Conservation (phyloP, 35 echinoderm and acorn worm genomes). For the Heliocidaris tuberculata region DNA sequence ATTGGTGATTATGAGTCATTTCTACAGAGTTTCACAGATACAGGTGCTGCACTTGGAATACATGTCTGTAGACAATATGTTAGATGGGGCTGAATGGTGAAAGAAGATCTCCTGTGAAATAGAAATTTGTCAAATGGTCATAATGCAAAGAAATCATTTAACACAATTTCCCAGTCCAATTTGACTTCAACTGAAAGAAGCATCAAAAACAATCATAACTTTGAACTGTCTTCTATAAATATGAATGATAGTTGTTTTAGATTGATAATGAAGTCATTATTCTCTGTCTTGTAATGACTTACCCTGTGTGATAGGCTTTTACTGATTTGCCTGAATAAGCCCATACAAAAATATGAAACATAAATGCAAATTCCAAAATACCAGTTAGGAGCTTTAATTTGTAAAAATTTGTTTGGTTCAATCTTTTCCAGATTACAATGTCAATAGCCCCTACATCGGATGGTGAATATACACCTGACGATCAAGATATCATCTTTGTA, state of each 20-base stretch:
- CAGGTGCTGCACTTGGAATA: not conserved
- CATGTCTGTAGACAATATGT: not conserved
- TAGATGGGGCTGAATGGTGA: not conserved
- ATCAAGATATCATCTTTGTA: conserved; percentile 65
- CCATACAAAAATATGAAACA: not conserved
- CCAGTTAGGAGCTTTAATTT: not conserved
- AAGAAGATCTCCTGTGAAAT: not conserved
- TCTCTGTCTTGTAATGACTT: not conserved
- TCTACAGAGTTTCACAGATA: not conserved
- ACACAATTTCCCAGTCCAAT: not conserved
- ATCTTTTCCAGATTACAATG: conserved; percentile 45
- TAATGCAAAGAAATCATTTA: not conserved
- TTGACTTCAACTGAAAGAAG: not conserved
- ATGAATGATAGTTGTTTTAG: not conserved
- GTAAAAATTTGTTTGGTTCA: not conserved
- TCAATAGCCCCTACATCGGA: conserved; percentile 54
- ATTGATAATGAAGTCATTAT: not conserved
- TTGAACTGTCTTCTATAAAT: not conserved
- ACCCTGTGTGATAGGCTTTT: not conserved
- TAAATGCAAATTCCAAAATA: not conserved
- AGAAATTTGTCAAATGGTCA: not conserved
- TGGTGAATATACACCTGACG: conserved; percentile 24
- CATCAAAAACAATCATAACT: too few relatives aligned
- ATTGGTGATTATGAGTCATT: not conserved
- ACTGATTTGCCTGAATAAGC: not conserved